phyloP scores from a whole-genome alignment of 2,888 invertebrate species.

The Ectemnius cavifrons region DNA sequence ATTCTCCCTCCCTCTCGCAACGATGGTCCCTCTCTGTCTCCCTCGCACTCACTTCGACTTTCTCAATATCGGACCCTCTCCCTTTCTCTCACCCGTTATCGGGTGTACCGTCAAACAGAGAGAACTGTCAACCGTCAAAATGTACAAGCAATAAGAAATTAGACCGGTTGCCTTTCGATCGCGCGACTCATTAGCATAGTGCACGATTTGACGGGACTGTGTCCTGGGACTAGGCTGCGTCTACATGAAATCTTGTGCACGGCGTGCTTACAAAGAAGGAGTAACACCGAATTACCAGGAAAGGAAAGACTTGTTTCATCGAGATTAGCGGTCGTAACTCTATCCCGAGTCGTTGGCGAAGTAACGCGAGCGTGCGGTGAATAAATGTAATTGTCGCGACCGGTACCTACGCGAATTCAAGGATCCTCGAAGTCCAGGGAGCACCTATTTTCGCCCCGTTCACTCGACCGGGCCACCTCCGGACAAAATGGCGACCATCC shows the following conservation, averaged over 20 bases:
- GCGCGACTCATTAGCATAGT: conserved; percentile 10
- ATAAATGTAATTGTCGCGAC: conserved; percentile 24
- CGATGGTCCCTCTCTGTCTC: not conserved
- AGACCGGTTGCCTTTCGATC: conserved; percentile 30
- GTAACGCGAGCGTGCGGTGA: conserved; percentile 12
- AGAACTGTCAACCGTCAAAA: conserved; percentile 52
- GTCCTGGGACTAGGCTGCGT: too few species aligned
- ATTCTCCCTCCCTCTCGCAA: not conserved
- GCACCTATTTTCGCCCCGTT: conserved; percentile 70
- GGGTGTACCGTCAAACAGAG: conserved; percentile 36
- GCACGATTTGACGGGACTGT: conserved; percentile 21
- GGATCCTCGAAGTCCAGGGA: conserved; percentile 57
- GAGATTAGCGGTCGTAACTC: conserved; percentile 19
- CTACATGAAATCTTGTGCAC: conserved; percentile 3
- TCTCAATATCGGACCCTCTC: conserved; percentile 13
- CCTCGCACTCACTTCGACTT: not conserved
- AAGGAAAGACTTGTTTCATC: conserved; percentile 19
- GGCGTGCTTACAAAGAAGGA: conserved; percentile 41
- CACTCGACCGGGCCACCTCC: conserved; percentile 74
- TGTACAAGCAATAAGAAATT: conserved; percentile 35
- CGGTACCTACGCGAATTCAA: conserved; percentile 49
- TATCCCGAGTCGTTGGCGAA: conserved; percentile 7
- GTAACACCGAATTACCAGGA: conserved; percentile 23
- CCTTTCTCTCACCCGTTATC: conserved; percentile 16
- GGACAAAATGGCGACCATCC: conserved; percentile 77